These are phyloP conservation scores for Caranx melampygus DNA, from an alignment of 2,113 vertebrate genomes.

Conservation along the genomic window DNA sequence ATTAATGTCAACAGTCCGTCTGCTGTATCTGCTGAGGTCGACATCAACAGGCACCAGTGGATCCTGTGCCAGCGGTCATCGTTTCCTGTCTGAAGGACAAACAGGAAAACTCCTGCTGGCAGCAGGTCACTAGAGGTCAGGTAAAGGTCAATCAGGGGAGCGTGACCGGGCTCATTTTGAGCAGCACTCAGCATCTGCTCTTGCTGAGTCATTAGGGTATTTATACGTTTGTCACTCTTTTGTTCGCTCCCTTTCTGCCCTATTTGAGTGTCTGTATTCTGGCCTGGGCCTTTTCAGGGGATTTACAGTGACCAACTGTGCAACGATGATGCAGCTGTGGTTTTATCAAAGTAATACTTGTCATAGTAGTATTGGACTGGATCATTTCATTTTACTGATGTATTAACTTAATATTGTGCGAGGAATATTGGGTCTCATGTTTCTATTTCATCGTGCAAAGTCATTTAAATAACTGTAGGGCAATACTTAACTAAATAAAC, in stretches of 20 bases:
- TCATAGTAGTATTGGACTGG: not conserved
- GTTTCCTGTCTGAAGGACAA: conserved; percentile 61
- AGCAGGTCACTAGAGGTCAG: conserved; percentile 36
- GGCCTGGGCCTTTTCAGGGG: not conserved
- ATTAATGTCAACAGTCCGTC: conserved; percentile 35
- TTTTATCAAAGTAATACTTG: not conserved
- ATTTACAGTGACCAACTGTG: not conserved
- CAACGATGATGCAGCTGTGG: not conserved
- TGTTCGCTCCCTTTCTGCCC: not conserved
- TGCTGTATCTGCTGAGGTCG: conserved; percentile 47
- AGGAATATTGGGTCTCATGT: not conserved
- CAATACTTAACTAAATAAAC: not conserved
- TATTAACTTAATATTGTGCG: not conserved
- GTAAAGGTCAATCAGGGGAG: conserved; percentile 38
- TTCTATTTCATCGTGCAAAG: not conserved
- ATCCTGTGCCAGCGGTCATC: conserved; percentile 61
- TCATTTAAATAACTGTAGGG: not conserved
- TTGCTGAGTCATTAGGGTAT: conserved; percentile 49
- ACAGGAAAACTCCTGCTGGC: conserved; percentile 64
- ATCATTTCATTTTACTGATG: not conserved
- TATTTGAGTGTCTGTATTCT: not conserved
- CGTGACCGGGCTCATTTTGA: conserved; percentile 31
- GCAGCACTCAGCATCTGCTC: conserved; percentile 55
- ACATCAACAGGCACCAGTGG: conserved; percentile 2
- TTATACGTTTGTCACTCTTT: not conserved